Evolutionary conservation across 2,113 vertebrate species (phyloP).

Genomic region (Hippopotamus amphibius): DNA sequence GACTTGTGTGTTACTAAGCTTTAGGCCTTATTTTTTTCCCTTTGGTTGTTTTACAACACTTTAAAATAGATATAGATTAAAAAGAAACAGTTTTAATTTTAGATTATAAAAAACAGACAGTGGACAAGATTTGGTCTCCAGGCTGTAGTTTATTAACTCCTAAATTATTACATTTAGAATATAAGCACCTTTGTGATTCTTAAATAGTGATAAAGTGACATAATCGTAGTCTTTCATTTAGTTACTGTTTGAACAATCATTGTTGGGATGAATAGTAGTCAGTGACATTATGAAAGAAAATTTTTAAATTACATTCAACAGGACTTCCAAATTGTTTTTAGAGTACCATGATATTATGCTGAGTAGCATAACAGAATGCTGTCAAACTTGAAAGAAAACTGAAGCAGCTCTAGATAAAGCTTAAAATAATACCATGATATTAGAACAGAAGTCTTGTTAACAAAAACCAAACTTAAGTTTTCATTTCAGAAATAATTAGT

Average conservation of each 20-base stretch:
- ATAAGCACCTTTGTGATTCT: neutral
- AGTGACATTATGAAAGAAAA: conserved; percentile 43
- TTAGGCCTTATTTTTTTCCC: neutral
- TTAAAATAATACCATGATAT: conserved; percentile 47
- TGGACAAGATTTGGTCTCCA: no score
- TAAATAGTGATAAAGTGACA: neutral
- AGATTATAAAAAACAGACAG: neutral
- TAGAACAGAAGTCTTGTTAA: conserved; percentile 12
- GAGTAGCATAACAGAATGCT: conserved; percentile 55
- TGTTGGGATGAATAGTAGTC: conserved; percentile 26
- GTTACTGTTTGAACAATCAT: neutral
- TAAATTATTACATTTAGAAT: conserved; percentile 1
- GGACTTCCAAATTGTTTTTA: neutral
- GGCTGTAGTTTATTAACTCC: neutral
- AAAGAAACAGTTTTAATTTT: neutral
- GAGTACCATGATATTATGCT: neutral
- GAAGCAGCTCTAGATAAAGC: neutral
- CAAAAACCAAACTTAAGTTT: neutral
- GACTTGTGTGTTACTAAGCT: neutral
- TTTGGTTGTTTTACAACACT: neutral
- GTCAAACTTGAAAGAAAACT: conserved; percentile 13
- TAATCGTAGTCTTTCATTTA: conserved; percentile 17
- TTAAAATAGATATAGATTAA: neutral
- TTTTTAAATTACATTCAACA: neutral
- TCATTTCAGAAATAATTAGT: conserved; percentile 40